Evolutionary conservation across 2,888 invertebrate genomes (phyloP).

Genomic region (Ommatoiulus sabulosus): DNA sequence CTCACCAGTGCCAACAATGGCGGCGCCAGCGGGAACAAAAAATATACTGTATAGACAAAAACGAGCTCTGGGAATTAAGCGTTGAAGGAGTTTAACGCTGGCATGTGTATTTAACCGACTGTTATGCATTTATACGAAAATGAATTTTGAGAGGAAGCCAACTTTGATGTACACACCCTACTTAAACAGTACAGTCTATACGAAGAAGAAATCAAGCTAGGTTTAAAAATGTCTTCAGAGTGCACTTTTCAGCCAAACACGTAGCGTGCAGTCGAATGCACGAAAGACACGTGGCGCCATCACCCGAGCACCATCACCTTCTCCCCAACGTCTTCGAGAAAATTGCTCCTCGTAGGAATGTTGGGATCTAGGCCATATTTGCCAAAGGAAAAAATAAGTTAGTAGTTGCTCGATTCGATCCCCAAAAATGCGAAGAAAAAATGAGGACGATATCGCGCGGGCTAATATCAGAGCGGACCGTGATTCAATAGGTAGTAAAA

Average conservation of each 20-base stretch:
- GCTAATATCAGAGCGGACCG: neutral
- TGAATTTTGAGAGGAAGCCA: neutral
- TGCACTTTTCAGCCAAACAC: no score
- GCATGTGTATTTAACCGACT: neutral
- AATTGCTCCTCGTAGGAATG: neutral
- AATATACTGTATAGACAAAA: neutral
- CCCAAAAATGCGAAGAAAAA: neutral
- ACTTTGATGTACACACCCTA: neutral
- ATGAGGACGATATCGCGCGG: neutral
- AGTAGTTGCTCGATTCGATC: neutral
- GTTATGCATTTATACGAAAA: neutral
- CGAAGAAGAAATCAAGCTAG: neutral
- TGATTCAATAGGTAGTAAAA: slow-evolving; percentile 30
- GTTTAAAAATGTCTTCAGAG: neutral
- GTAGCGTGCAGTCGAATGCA: no score
- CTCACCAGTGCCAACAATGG: neutral
- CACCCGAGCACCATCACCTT: no score
- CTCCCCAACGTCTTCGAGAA: neutral
- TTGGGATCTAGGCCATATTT: neutral
- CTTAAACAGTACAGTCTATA: neutral
- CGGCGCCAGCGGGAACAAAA: neutral
- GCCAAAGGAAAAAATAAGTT: neutral
- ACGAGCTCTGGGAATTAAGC: neutral
- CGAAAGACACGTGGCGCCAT: no score
- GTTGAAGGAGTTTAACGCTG: neutral